Conservation (phyloP, 2,113 vertebrate species). For the Stegostoma tigrinum region DNA sequence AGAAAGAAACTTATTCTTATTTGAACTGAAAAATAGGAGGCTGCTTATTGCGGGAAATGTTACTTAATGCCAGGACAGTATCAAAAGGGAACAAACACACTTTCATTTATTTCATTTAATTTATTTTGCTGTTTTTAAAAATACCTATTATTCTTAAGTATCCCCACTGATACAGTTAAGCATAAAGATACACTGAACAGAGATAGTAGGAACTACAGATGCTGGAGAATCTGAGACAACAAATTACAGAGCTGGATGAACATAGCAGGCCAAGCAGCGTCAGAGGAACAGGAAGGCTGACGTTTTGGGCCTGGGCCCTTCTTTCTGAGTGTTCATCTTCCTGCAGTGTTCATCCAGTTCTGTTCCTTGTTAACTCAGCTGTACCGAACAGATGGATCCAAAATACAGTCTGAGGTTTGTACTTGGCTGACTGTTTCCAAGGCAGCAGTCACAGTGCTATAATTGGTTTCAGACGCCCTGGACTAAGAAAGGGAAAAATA, state of each 20-base stretch:
- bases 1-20: neutral
- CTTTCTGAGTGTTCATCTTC: too few relatives aligned
- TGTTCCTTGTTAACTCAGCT: too few relatives aligned
- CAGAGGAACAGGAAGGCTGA: too few relatives aligned
- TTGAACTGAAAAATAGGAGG: neutral
- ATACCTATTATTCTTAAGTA: neutral
- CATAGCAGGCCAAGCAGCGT: too few relatives aligned
- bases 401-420: neutral
- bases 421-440: neutral
- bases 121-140: slow-evolving; percentile 22
- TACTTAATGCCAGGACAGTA: neutral
- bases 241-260: too few relatives aligned
- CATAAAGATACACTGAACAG: neutral
- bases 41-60: neutral
- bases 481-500: neutral
- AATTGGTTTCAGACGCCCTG: neutral
- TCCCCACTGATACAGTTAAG: neutral
- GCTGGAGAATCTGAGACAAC: too few relatives aligned
- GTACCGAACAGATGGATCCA: neutral
- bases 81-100: neutral
- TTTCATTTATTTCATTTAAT: slow-evolving; percentile 2
- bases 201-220: too few relatives aligned
- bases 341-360: too few relatives aligned
- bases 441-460: neutral
- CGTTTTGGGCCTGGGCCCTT: too few relatives aligned